phyloP scores from a whole-genome alignment of 2,888 invertebrate species.

The Scaptomyza flava region DNA sequence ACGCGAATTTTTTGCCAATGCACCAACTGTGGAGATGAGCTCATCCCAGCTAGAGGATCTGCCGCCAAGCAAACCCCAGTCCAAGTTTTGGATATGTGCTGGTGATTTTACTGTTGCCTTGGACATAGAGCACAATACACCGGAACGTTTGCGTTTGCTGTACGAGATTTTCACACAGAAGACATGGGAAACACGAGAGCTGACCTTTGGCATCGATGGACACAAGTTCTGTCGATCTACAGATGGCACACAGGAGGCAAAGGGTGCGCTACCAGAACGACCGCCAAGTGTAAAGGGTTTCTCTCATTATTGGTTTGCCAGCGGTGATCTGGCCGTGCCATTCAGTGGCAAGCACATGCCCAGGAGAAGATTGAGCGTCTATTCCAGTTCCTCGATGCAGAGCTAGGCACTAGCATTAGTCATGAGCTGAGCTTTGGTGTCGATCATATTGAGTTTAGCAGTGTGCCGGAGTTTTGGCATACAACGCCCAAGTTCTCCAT shows the following conservation, averaged over 20 bases:
- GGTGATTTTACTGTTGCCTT: constrained; percentile 75
- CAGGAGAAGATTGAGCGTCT: constrained; percentile 72
- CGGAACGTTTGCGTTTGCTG: constrained; percentile 69
- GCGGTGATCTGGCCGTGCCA: constrained; percentile 78
- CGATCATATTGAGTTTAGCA: constrained; percentile 80
- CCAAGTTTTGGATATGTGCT: constrained; percentile 76
- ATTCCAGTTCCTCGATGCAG: constrained; percentile 71
- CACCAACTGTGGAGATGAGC: constrained; percentile 64
- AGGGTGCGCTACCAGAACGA: constrained; percentile 39
- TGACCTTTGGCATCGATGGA: constrained; percentile 82
- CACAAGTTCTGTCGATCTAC: constrained; percentile 63
- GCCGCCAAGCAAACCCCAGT: constrained; percentile 34
- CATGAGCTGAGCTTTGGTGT: constrained; percentile 77
- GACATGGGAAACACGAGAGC: constrained; percentile 67
- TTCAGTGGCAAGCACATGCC: constrained; percentile 76
- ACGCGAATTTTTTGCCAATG: constrained; percentile 66
- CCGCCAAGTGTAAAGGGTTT: constrained; percentile 57
- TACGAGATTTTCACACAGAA: constrained; percentile 81
- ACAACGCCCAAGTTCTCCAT: constrained; percentile 72
- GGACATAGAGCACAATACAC: constrained; percentile 64
- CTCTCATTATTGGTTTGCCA: constrained; percentile 83
- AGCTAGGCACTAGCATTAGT: constrained; percentile 32
- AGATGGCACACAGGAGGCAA: not conserved
- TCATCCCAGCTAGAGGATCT: constrained; percentile 46
- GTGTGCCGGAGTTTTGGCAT: constrained; percentile 68